Evolutionary conservation across 1,140 invertebrate genomes (phyloP), one percentile per base, ranked within the genome.

Genomic region (Melipona quadrifasciata): DNA sequence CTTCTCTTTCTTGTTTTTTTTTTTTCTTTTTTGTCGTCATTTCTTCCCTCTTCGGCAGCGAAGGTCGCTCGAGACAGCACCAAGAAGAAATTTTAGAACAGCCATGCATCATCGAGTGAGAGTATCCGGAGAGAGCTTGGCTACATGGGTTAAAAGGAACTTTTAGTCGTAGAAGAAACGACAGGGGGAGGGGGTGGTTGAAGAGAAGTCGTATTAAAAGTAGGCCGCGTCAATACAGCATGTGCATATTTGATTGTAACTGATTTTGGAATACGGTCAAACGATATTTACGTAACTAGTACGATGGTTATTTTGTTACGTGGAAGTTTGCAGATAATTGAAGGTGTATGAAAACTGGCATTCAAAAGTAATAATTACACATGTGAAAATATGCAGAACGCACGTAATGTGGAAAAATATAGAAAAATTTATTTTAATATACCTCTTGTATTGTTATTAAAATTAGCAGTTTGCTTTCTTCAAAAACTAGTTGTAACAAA

Each of bases 71-170:
- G 17, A 47, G n/a, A 53, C 34, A 34, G 17, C 39, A 19, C 19
- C 51, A 65, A 71, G 55, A 84, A 79, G 67, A 84, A 70, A 61
- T 79, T 79, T 47, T 78, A 27, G 31, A 84, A 84, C 73, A 68
- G 53, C 65, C 64, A 82, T 82, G 31, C 72, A 77, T 82, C 80
- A 77, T 82, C 80, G 73, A 68, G 19, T 51, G 74, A 57, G 51
- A 57, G 73, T 82, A 68, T 82, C 73, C 61, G 61, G 73, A 77
- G 57, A 75, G 65, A 75, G 58, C 58, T 3, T 16, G 27, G 16
- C 39, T 75, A 53, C 58, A 27, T 47, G 72, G 80, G 80, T 75
- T 82, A 82, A 82, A 76, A 76, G 80, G 73, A 77, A 76, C 61
- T 82, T 82, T 82, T 76, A 67, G 58, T 19, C 10, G 19, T 51